Evolutionary conservation across 1,140 invertebrate species (phyloP), one percentile per base, ranked within the genome.

Genomic region (Bombus confusus): DNA sequence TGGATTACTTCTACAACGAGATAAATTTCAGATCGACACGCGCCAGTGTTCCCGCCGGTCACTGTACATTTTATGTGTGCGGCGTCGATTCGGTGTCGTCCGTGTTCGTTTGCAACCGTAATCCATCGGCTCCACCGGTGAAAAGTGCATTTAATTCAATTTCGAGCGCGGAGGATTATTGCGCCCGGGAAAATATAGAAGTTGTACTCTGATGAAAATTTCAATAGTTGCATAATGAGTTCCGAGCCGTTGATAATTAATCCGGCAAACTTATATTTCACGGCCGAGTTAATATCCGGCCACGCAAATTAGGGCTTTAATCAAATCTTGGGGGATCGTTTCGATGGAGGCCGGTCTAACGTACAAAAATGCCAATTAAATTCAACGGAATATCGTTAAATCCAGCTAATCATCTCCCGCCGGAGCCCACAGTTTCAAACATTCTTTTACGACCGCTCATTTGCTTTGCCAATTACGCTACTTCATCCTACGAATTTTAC

Each of bases 231-330:
- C 66, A 78, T 90, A 85, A 90, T 77, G 89, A 90, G 88, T 87
- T 90, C 31, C 71, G 41, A 76, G 75, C 88, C 62, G 77, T 85
- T 85, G 78, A 89, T 90, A 87, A 90, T 90, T 87, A 90, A 90
- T 90, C 85, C 59, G n/a, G 72, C 89, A 82, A 90, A 90, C 86
- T 90, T 90, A 90, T 90, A 90, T 85, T 86, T 82, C 80, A 68
- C 71, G 75, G 80, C 75, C 86, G 71, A 87, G 88, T 90, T 90
- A 90, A 90, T 89, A 87, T 85, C 82, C 39, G 68, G 34, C 86
- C 85, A 82, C 88, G 88, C 69, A 82, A 90, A 87, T 90, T 87
- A 87, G 81, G 88, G 85, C 85, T 89, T 90, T 90, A 90, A 90
- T 90, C 81, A 89, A 87, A 90, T 89, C 86, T 87, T 69, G 66